Conservation (phyloP, 2,888 invertebrate species). For the Pheosia tremula region DNA sequence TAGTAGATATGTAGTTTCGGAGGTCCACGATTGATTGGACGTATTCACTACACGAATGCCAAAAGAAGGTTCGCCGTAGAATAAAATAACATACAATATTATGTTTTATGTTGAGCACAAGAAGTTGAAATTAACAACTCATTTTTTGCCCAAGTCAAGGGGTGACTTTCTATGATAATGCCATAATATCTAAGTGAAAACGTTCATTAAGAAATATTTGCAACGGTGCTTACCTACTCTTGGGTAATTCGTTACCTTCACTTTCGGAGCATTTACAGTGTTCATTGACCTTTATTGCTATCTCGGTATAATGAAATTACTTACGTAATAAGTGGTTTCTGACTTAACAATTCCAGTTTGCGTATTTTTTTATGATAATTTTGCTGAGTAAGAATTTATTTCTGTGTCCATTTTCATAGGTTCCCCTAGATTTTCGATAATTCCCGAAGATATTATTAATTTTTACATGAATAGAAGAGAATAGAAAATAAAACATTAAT, state of each 20-base stretch:
- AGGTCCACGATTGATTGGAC: constrained; percentile 22
- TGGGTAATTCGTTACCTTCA: neutral
- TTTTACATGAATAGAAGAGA: no score
- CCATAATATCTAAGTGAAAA: neutral
- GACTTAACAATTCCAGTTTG: neutral
- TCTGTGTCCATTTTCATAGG: no score
- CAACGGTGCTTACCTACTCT: neutral
- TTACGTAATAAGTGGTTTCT: neutral
- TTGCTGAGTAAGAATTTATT: no score
- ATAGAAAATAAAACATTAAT: no score
- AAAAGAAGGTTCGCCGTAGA: constrained; percentile 12
- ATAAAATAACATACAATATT: constrained; percentile 24
- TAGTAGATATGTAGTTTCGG: constrained; percentile 13
- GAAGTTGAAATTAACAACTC: neutral
- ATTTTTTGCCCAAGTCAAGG: neutral
- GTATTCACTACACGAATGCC: constrained; percentile 23
- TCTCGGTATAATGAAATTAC: neutral
- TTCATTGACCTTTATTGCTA: neutral
- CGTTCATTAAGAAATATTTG: neutral
- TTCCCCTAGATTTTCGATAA: no score
- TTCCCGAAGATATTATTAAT: no score
- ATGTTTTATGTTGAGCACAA: constrained; percentile 19
- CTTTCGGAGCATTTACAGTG: neutral
- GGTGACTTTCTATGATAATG: neutral
- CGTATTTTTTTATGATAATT: neutral